These are phyloP conservation scores for Brachionus asplanchnoidis DNA, from an alignment of 1,140 invertebrate species.

Conservation along the genomic window DNA sequence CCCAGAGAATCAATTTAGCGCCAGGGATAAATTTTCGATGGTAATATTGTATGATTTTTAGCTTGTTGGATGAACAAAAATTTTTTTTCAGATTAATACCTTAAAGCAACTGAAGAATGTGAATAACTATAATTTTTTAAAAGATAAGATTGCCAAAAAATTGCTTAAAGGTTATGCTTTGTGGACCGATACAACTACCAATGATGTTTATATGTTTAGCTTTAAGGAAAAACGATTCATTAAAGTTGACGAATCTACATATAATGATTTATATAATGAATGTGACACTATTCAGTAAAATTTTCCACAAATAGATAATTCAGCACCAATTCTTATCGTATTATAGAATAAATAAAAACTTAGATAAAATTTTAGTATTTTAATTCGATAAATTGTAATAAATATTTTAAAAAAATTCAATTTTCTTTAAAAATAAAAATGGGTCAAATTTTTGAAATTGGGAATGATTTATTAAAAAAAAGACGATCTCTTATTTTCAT, in stretches of 20 bases:
- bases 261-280: constrained; percentile 61
- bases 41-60: constrained; percentile 56
- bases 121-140: constrained; percentile 85
- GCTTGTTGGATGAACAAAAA: constrained; percentile 4
- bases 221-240: constrained; percentile 74
- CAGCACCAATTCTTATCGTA: background rate
- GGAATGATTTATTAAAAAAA: no score
- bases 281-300: background rate
- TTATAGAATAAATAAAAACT: background rate
- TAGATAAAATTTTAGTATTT: background rate
- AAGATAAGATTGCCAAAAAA: constrained; percentile 71
- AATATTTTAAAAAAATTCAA: no score
- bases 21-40: constrained; percentile 87
- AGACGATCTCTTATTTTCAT: no score
- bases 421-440: no score
- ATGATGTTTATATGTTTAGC: constrained; percentile 83
- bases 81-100: constrained; percentile 72
- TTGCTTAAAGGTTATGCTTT: constrained; percentile 83
- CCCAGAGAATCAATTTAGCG: constrained; percentile 77
- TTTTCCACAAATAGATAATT: background rate
- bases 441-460: no score
- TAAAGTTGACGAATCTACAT: constrained; percentile 73
- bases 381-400: background rate
- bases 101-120: constrained; percentile 88
- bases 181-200: constrained; percentile 95